Conservation (phyloP, 2,888 invertebrate species). For the Yponomeuta cagnagella region DNA sequence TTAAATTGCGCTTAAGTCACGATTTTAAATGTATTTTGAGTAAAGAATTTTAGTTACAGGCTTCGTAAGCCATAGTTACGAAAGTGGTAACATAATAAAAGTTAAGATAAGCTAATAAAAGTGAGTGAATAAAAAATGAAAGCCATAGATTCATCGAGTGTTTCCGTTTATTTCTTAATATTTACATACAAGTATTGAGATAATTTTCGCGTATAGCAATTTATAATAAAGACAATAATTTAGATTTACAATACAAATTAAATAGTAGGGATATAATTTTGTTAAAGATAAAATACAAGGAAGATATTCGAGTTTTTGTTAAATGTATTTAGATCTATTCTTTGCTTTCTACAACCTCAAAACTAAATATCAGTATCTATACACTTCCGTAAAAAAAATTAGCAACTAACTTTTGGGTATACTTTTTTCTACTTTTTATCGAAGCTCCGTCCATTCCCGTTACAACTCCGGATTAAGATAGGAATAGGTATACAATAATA, state of each 20-base stretch:
- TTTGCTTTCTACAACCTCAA: not conserved
- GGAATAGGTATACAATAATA: not conserved
- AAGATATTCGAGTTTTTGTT: constrained; percentile 23
- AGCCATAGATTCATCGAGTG: constrained; percentile 42
- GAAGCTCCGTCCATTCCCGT: not conserved
- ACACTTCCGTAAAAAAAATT: not conserved
- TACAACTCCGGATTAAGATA: not conserved
- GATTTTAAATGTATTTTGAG: too few relatives aligned
- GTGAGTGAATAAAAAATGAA: constrained; percentile 18
- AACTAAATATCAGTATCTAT: not conserved
- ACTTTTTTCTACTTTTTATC: not conserved
- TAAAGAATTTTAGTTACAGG: too few relatives aligned
- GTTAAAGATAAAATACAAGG: constrained; percentile 27
- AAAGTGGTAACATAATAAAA: too few relatives aligned
- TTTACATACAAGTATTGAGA: constrained; percentile 68
- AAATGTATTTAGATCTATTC: not conserved
- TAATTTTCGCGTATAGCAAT: constrained; percentile 52
- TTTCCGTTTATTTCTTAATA: constrained; percentile 51
- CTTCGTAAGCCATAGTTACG: too few relatives aligned
- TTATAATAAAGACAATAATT: constrained; percentile 56
- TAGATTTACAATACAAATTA: constrained; percentile 55
- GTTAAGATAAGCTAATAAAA: too few relatives aligned
- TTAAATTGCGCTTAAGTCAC: too few relatives aligned
- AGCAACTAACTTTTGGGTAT: not conserved
- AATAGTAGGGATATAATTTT: constrained; percentile 31